These are phyloP conservation scores for Helarctos malayanus DNA, from an alignment of 2,797 vertebrate genomes.

Conservation along the genomic window DNA sequence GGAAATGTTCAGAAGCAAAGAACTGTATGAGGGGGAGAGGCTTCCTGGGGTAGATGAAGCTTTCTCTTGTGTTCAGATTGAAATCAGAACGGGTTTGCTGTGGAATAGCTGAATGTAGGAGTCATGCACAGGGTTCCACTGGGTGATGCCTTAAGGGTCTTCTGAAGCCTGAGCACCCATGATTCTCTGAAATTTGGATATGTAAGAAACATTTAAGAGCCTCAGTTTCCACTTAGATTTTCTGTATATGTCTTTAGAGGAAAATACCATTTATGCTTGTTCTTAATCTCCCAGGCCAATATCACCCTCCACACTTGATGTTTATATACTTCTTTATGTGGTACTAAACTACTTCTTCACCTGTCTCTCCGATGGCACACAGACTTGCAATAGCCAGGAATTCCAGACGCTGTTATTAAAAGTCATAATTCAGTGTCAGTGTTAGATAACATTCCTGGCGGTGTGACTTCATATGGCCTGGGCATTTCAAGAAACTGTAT, in stretches of 20 bases:
- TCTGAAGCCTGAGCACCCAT: neutral
- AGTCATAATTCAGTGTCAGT: slow-evolving; percentile 57
- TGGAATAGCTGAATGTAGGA: neutral
- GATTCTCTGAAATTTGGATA: neutral
- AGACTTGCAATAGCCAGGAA: slow-evolving; percentile 40
- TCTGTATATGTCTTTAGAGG: neutral
- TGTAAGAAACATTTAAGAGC: neutral
- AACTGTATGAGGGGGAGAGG: neutral
- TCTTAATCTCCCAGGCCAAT: neutral
- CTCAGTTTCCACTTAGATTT: neutral
- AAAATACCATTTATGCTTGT: neutral
- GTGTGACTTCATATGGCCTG: neutral
- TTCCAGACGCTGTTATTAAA: slow-evolving; percentile 62
- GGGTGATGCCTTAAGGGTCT: neutral
- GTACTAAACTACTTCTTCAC: neutral
- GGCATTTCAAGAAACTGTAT: slow-evolving; percentile 34
- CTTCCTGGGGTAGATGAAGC: neutral
- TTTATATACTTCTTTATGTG: neutral
- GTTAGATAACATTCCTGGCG: slow-evolving; percentile 56
- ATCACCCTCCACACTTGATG: neutral
- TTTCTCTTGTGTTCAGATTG: neutral
- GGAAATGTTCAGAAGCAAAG: neutral
- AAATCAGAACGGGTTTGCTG: neutral
- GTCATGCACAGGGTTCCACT: neutral
- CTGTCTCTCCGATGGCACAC: neutral